Base-by-base conservation (phyloP, 1,140 invertebrate genomes). In the Augochlora pura region DNA sequence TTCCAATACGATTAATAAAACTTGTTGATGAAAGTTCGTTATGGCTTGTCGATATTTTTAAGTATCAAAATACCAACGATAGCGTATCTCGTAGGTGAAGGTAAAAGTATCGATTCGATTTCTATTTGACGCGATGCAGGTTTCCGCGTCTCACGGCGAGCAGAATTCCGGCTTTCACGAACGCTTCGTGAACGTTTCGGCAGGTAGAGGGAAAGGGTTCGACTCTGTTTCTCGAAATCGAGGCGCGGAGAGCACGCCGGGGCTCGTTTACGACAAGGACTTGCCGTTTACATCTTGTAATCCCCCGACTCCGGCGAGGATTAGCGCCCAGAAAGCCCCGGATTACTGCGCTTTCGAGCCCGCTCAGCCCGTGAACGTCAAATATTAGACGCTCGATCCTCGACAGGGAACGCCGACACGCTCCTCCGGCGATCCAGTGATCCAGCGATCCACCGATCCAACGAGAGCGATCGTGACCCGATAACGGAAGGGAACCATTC, bases 211-310 rank as follows among this genome's bases (percentile, higher is more conserved):
- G 25, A 27, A 78, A 6, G 49, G 60, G 46, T 46, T 71, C n/a
- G 18, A n/a, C n/a, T 57, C 8, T 57, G 18, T 57, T n/a, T 57
- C n/a, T 57, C 54, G 18, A 57, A 57, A 57, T 57, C n/a, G 54
- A 12, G 42, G 9, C 9, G 42, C 32, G 4, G 32, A 46, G 7
- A 42, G 42, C 54, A 16, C 21, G 54, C 54, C 69, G 23, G 63
- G 42, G 71, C 63, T 72, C 52, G 62, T 78, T 78, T 70, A 70
- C 60, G 66, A 79, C n/a, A 46, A 54, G 49, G 38, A 54, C 68
- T 72, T 8, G 60, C 66, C 69, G 68, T 78, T 78, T 78, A 71
- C 76, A 42, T 72, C 68, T 72, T n/a, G 59, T 72, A 77, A 77
- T 70, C 75, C 76, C 21, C 16, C 59, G 59, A 25, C 21, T 21